phyloP scores from a whole-genome alignment of 2,888 invertebrate species.

The Acleris cristana region DNA sequence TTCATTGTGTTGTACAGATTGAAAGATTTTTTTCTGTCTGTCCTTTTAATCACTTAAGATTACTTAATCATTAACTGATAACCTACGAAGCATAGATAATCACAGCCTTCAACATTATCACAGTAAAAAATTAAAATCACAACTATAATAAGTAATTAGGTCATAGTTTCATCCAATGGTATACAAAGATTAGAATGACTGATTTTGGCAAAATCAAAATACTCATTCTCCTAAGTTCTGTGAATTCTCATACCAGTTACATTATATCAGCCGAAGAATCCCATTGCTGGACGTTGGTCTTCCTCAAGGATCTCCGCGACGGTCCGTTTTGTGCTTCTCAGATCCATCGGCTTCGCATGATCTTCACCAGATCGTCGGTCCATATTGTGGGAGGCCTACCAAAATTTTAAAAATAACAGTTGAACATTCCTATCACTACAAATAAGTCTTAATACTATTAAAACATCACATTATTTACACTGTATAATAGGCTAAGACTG shows the following conservation, averaged over 20 bases:
- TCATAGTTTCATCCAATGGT: no score
- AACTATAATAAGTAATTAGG: constrained; percentile 10
- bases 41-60: constrained; percentile 5
- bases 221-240: neutral
- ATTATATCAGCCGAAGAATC: no score
- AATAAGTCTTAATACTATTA: no score
- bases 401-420: no score
- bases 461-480: constrained; percentile 4
- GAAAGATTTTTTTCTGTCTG: constrained; percentile 2
- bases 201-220: neutral
- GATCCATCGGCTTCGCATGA: no score
- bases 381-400: no score
- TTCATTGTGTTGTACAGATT: neutral
- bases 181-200: neutral
- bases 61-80: constrained; percentile 19
- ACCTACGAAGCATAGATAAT: constrained; percentile 9
- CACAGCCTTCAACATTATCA: constrained; percentile 5
- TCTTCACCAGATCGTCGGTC: no score
- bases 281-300: no score
- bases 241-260: neutral
- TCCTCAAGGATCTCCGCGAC: no score
- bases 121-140: constrained; percentile 15
- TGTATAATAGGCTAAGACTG: constrained; percentile 23
- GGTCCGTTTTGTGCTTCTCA: no score
- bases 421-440: no score